Evolutionary conservation across 2,888 invertebrate genomes (phyloP).

Genomic region (Sipunculus nudus): DNA sequence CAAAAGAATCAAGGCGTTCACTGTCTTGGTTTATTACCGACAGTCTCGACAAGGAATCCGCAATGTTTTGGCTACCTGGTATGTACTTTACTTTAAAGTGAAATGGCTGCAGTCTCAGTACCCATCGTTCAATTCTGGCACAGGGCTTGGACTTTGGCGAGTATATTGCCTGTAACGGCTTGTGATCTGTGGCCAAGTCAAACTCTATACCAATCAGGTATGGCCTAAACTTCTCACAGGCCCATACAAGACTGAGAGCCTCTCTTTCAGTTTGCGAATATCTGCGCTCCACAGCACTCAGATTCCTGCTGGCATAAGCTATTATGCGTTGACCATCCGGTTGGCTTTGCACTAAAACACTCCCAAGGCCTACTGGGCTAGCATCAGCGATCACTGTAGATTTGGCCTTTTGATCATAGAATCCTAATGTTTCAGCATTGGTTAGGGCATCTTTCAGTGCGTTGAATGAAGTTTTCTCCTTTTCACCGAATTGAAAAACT

Average conservation of each 20-base stretch:
- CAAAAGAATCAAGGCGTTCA: too few relatives aligned
- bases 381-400: slow-evolving; percentile 29
- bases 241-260: slow-evolving; percentile 33
- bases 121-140: slow-evolving; percentile 44
- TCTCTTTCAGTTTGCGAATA: slow-evolving; percentile 39
- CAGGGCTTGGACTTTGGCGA: slow-evolving; percentile 32
- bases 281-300: slow-evolving; percentile 24
- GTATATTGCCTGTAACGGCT: slow-evolving; percentile 24
- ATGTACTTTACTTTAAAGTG: slow-evolving; percentile 27
- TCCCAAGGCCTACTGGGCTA: slow-evolving; percentile 27
- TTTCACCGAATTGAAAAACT: background rate
- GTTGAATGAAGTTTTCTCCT: background rate
- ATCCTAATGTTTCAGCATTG: background rate
- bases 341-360: slow-evolving; percentile 28
- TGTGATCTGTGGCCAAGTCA: slow-evolving; percentile 31
- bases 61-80: slow-evolving; percentile 36
- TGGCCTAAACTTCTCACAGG: slow-evolving; percentile 24
- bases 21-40: too few relatives aligned
- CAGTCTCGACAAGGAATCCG: slow-evolving; percentile 6
- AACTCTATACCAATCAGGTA: slow-evolving; percentile 30
- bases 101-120: slow-evolving; percentile 38
- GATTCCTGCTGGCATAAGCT: slow-evolving; percentile 29
- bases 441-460: slow-evolving; percentile 3
- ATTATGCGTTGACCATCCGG: slow-evolving; percentile 22
- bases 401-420: background rate